Percentiles rank a stretch among this genome's conserved stretches.
These are phyloP conservation scores for Spermophilus dauricus DNA, from an alignment of 2,113 vertebrate genomes.

Conservation along the genomic window DNA sequence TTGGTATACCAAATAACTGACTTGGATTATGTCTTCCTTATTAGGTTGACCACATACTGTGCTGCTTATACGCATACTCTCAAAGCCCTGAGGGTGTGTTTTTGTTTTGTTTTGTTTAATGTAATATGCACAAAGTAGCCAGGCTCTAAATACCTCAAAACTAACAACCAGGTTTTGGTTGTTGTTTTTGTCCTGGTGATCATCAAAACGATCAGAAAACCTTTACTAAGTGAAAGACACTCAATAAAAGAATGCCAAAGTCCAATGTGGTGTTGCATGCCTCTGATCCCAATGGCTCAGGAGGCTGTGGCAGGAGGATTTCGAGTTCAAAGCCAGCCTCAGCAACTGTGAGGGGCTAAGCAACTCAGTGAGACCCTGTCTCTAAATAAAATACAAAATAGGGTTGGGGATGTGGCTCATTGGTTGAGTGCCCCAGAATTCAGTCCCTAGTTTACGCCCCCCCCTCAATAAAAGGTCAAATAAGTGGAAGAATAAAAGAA, in stretches of 20 bases:
- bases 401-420: no score
- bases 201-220: neutral
- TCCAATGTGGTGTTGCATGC: no score
- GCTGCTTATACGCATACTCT: neutral
- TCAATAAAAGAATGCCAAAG: neutral
- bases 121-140: neutral
- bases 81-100: neutral
- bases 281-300: no score
- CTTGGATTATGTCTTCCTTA: neutral
- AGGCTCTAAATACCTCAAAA: neutral
- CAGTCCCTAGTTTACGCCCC: no score
- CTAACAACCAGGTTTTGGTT: neutral
- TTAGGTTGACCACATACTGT: neutral
- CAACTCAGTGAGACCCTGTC: no score
- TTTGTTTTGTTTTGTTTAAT: slow-evolving; percentile 12
- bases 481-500: neutral
- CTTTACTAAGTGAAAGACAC: neutral
- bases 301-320: no score
- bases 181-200: neutral
- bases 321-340: no score
- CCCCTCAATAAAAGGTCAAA: neutral
- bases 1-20: neutral
- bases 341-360: no score
- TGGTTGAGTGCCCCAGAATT: no score
- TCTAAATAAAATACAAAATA: no score